phyloP scores from a whole-genome alignment of 2,888 invertebrate species.

The Rhagophthalmus giganteus region DNA sequence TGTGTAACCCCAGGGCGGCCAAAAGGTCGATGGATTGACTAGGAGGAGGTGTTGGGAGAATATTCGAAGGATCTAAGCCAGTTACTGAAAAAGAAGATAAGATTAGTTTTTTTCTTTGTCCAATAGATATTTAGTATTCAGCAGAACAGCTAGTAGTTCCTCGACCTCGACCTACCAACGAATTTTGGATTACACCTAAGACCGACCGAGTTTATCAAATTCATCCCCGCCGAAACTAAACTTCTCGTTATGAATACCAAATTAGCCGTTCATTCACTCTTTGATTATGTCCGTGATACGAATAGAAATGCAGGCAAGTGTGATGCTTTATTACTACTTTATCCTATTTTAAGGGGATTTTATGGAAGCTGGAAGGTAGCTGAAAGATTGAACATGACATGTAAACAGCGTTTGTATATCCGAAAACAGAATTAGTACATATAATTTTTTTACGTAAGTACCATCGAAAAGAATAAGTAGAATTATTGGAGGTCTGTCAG shows the following conservation, averaged over 20 bases:
- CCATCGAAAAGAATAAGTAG: too few relatives aligned
- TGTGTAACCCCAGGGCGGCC: conserved; percentile 77
- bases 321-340: too few relatives aligned
- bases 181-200: background rate
- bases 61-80: conserved; percentile 58
- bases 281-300: background rate
- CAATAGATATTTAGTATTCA: background rate
- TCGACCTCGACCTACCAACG: background rate
- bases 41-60: conserved; percentile 44
- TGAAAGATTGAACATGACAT: too few relatives aligned
- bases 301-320: background rate
- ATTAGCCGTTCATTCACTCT: background rate
- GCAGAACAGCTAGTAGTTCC: background rate
- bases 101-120: too few relatives aligned
- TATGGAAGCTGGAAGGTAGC: too few relatives aligned
- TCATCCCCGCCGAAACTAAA: background rate
- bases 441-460: too few relatives aligned
- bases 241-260: background rate
- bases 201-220: background rate
- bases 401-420: too few relatives aligned
- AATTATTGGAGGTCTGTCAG: too few relatives aligned
- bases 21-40: conserved; percentile 71
- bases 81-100: conserved; percentile 60
- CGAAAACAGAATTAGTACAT: too few relatives aligned
- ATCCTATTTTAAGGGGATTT: too few relatives aligned